These are phyloP conservation scores for Hemiprocne comata DNA, from an alignment of 2,113 vertebrate species.

Conservation along the genomic window DNA sequence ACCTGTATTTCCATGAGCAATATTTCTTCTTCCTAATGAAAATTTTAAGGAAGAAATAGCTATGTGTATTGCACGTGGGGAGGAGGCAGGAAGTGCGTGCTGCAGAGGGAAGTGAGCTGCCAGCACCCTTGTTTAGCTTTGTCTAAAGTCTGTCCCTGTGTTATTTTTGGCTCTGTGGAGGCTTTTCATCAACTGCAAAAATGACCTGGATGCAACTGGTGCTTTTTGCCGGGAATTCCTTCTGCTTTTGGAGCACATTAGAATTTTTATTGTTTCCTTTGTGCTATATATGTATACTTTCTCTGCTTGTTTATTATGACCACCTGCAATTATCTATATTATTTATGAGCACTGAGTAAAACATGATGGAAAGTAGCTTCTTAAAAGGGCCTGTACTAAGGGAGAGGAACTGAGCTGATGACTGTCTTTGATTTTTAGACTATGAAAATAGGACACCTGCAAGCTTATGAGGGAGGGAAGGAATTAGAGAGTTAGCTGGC, in stretches of 20 bases:
- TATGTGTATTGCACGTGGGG: not conserved
- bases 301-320: not conserved
- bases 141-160: not conserved
- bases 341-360: slow-evolving; percentile 53
- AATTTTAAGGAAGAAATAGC: not conserved
- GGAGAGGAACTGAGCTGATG: slow-evolving; percentile 44
- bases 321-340: slow-evolving; percentile 26
- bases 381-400: slow-evolving; percentile 31
- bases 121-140: not conserved
- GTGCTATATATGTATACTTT: not conserved
- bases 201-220: slow-evolving; percentile 7
- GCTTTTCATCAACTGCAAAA: not conserved
- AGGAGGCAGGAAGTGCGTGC: not conserved
- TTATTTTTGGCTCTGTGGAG: slow-evolving; percentile 20
- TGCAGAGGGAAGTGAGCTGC: not conserved
- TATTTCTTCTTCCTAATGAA: not conserved
- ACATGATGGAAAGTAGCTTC: not conserved
- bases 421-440: slow-evolving; percentile 36
- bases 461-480: not conserved
- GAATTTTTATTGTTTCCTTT: slow-evolving; percentile 33
- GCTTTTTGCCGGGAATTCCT: slow-evolving; percentile 25
- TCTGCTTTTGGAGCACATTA: slow-evolving; percentile 6
- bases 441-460: slow-evolving; percentile 46
- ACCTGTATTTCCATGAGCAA: not conserved
- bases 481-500: not conserved